Conservation (phyloP, 2,888 invertebrate genomes). For the Idaea biselata region DNA sequence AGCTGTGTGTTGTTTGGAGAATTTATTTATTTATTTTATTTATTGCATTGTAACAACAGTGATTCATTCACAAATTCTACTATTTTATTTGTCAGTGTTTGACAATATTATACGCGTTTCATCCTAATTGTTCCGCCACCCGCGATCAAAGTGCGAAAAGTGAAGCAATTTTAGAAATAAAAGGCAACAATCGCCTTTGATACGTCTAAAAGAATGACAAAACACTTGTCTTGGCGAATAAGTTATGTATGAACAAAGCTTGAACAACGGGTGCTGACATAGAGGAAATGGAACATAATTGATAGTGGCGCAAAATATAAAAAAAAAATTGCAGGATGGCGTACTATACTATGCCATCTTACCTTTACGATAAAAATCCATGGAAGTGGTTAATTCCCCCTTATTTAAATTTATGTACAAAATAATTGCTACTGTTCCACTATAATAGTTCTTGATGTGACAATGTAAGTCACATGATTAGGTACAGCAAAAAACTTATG, state of each 20-base stretch:
- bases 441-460: too few relatives aligned
- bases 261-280: not conserved
- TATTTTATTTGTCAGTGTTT: not conserved
- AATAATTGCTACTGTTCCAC: too few relatives aligned
- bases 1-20: too few relatives aligned
- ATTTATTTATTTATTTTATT: too few relatives aligned
- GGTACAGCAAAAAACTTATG: too few relatives aligned
- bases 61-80: not conserved
- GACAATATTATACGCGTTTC: not conserved
- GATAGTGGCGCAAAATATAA: too few relatives aligned
- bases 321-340: too few relatives aligned
- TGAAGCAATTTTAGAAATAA: not conserved
- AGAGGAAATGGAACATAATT: not conserved
- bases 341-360: too few relatives aligned
- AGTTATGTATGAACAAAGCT: constrained; percentile 1
- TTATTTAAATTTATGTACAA: too few relatives aligned
- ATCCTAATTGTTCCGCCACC: not conserved
- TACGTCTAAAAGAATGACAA: constrained; percentile 32
- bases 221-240: constrained; percentile 26
- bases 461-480: too few relatives aligned
- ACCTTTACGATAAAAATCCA: too few relatives aligned
- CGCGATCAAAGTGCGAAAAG: not conserved
- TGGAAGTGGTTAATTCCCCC: too few relatives aligned
- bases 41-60: not conserved
- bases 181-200: constrained; percentile 25